Base-by-base conservation (phyloP, 2,888 invertebrate species). In the Fabriciana adippe region DNA sequence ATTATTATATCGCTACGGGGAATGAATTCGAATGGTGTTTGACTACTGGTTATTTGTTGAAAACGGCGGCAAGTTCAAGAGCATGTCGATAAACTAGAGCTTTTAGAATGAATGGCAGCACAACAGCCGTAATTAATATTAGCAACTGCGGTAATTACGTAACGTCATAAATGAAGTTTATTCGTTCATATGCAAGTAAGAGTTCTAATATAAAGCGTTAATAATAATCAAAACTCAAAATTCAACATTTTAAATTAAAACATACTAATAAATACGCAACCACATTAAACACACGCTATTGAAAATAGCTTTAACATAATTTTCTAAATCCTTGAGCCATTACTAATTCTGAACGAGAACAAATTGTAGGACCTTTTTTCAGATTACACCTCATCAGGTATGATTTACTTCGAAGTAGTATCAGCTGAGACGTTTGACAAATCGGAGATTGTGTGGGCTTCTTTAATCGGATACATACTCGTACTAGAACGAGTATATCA, bases 11-110 rank as follows among this genome's bases (percentile, higher is more conserved):
- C 75, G 75, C 75, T 59, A 78, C 75, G 81, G 81, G 35, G 82
- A 83, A 85, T 79, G 76, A 51, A 54, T 70, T 66, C 75, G 71
- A 70, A 77, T 79, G 62, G 81, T 80, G 75, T 76, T 78, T 71
- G 72, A 76, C 78, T 75, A 75, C 76, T 74, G 85, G 75, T 74
- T 82, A 84, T 85, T 74, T 72, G 76, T 79, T 80, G 70, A 73
- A 73, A 73, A 69, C 70, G 75, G 72, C 69, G 71, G 72, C 79
- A 87, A 89, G 89, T 89, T 89, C 91, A 90, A 89, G 89, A 83
- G 78, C 87, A 82, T 75, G 81, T 72, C 76, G 70, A 82, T 84
- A 79, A 79, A 82, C 76, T 75, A 69, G 77, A 78, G 73, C 74
- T 80, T 74, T 79, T 79, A 79, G 78, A 82, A 82, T 79, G 79